Percentiles rank a stretch among this genome's conserved stretches.
Conservation (phyloP, 1,140 invertebrate genomes). For the Cryptotermes secundus region DNA sequence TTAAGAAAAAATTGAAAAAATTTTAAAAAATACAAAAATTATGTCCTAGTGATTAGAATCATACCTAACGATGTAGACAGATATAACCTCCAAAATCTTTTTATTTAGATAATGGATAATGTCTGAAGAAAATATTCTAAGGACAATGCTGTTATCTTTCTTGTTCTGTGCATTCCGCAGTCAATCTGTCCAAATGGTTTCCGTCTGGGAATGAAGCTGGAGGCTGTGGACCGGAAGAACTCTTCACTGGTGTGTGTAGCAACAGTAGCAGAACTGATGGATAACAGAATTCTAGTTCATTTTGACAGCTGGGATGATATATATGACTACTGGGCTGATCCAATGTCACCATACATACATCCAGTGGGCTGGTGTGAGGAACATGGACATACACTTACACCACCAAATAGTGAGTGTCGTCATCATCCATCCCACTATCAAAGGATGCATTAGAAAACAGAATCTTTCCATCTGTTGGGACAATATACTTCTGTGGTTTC, state of each 20-base stretch:
- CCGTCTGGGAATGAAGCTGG: slow-evolving; percentile 87
- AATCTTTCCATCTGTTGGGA: neutral
- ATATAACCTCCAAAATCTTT: too few relatives aligned
- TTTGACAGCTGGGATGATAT: slow-evolving; percentile 94
- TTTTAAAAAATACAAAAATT: too few relatives aligned
- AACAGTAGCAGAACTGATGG: slow-evolving; percentile 79
- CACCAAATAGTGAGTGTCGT: slow-evolving; percentile 74
- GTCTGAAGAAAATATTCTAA: too few relatives aligned
- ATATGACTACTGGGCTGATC: slow-evolving; percentile 93
- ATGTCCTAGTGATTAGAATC: too few relatives aligned
- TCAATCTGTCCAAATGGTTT: slow-evolving; percentile 74
- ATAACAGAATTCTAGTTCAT: slow-evolving; percentile 83
- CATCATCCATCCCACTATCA: too few relatives aligned
- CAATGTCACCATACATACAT: slow-evolving; percentile 88
- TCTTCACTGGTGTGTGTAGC: slow-evolving; percentile 84
- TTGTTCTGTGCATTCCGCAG: slow-evolving; percentile 45
- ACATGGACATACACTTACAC: slow-evolving; percentile 74
- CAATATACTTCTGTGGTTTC: too few relatives aligned
- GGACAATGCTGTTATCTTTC: too few relatives aligned
- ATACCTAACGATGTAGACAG: too few relatives aligned
- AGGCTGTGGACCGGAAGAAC: slow-evolving; percentile 92
- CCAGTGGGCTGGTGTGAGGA: slow-evolving; percentile 90
- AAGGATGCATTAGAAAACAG: too few relatives aligned
- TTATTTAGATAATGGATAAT: too few relatives aligned
- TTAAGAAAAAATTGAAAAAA: too few relatives aligned